Evolutionary conservation across 2,797 vertebrate species (phyloP), one percentile per base, ranked within the genome.

Genomic region (Odontamblyopus rebecca): DNA sequence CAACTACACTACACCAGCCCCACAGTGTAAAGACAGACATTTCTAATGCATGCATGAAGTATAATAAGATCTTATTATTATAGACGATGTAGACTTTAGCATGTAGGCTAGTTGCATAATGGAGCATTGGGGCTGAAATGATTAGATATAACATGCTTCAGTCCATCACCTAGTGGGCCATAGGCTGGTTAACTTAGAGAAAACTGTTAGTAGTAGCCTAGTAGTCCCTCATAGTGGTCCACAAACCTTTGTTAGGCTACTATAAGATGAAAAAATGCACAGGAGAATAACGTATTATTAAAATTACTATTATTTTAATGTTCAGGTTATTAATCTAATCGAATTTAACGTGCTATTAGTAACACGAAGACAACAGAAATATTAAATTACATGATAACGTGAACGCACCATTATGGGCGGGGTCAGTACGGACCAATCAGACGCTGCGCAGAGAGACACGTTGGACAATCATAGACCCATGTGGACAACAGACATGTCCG

Each of bases 101-200:
- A 81, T 26, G 54, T 57, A 57, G 54, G 23, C 23, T 57, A 60
- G 87, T 89, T 93, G 81, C 70, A 77, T 82, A 91, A 73, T 81
- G 65, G 78, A 19, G 61, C 78, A 90, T 41, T 88, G 73, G 84
- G 84, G 85, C 85, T 78, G 81, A 73, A 89, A 82, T 88, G 93
- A 93, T 91, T 90, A 88, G 83, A 91, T 85, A 85, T 82, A 78
- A 57, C 63, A 66, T 92, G 91, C 92, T 68, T 15, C 6, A 57
- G 44, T 83, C 75, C 53, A 59, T 78, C 60, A 26, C 56, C 9
- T 26, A 59, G 69, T 82, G 35, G 61, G 7, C 32, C 19, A 27
- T 12, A 72, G 67, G 27, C 26, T 60, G 23, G 54, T 57, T 26
- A 12, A 26, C 7, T 38, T 38, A 54, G 6, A 56, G n/a, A 23